These are phyloP conservation scores for Agrypnia vestita DNA, from an alignment of 1,140 invertebrate genomes.

Conservation along the genomic window DNA sequence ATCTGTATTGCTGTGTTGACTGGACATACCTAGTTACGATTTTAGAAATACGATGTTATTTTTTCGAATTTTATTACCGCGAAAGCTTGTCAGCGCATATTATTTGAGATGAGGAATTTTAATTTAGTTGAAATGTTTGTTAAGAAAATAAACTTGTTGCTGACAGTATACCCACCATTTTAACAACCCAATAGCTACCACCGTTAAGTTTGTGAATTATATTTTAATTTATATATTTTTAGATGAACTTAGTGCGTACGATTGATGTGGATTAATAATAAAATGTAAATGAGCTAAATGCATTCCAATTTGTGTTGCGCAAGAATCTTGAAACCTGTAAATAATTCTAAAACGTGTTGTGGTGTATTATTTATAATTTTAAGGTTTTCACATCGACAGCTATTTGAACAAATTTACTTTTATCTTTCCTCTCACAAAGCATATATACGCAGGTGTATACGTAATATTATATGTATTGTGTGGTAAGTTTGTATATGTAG, in stretches of 20 bases:
- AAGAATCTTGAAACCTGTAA: conserved; percentile 17
- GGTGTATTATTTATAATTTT: too few relatives aligned
- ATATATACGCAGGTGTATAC: too few relatives aligned
- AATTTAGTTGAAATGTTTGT: too few relatives aligned
- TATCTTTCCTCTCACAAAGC: too few relatives aligned
- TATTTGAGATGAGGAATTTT: too few relatives aligned
- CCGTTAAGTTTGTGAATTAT: conserved; percentile 10
- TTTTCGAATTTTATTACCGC: conserved; percentile 1
- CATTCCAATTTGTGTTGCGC: not conserved
- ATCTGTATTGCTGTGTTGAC: too few relatives aligned
- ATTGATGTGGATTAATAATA: too few relatives aligned
- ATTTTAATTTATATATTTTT: not conserved
- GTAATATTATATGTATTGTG: not conserved
- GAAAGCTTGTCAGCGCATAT: not conserved
- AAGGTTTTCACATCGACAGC: too few relatives aligned
- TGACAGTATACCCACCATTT: not conserved
- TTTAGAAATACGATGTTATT: conserved; percentile 8
- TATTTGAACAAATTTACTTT: too few relatives aligned
- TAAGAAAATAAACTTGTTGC: not conserved
- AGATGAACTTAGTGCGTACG: too few relatives aligned
- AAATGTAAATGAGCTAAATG: not conserved
- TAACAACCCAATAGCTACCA: not conserved
- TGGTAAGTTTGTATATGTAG: conserved; percentile 26
- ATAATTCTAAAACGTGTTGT: conserved; percentile 19
- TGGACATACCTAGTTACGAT: not conserved